These are phyloP conservation scores for Nibea coibor DNA, from an alignment of 2,113 vertebrate species.

Conservation along the genomic window DNA sequence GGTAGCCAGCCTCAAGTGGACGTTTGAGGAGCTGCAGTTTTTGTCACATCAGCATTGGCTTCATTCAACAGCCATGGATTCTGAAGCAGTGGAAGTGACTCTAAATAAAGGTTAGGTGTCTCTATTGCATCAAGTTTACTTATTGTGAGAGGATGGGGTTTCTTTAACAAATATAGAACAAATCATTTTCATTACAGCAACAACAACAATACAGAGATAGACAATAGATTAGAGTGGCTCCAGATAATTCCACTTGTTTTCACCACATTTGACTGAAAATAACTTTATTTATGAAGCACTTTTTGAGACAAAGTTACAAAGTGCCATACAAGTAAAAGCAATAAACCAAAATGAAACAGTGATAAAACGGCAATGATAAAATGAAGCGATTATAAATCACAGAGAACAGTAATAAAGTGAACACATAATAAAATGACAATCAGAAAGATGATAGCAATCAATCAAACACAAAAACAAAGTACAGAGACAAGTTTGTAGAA, in stretches of 20 bases:
- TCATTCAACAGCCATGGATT: too few relatives aligned
- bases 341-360: conserved; percentile 51
- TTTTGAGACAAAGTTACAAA: conserved; percentile 20
- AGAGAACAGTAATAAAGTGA: conserved; percentile 38
- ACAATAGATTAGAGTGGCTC: neutral
- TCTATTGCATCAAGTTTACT: neutral
- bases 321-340: conserved; percentile 30
- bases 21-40: too few relatives aligned
- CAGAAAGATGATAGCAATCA: conserved; percentile 43
- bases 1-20: too few relatives aligned
- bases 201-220: neutral
- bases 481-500: conserved; percentile 2
- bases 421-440: conserved; percentile 44
- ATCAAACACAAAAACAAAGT: conserved; percentile 34
- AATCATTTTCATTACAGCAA: neutral
- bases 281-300: conserved; percentile 11
- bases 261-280: neutral
- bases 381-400: conserved; percentile 43
- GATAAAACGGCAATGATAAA: conserved; percentile 36
- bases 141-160: neutral
- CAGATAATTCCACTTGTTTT: conserved; percentile 10
- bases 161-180: neutral
- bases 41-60: too few relatives aligned
- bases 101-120: neutral
- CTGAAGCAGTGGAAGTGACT: too few relatives aligned